Percentiles rank a stretch among this genome's conserved stretches.
These are phyloP conservation scores for Trichonephila clavipes DNA, from an alignment of 1,140 invertebrate species.

Conservation along the genomic window DNA sequence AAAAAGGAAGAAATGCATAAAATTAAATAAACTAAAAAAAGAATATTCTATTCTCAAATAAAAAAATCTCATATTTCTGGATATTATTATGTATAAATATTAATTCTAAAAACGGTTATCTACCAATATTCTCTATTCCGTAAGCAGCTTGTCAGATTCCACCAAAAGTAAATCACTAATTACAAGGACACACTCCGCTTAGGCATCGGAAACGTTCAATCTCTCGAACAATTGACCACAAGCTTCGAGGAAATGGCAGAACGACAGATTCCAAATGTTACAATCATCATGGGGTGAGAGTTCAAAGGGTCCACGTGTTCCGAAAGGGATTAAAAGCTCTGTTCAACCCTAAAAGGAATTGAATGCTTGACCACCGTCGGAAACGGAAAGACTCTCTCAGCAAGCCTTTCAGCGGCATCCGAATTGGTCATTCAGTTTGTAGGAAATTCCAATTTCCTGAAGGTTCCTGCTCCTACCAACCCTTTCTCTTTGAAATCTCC, in stretches of 20 bases:
- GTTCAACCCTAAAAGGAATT: background rate
- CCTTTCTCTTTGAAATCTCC: background rate
- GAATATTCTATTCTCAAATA: too few relatives aligned
- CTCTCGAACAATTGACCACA: slow-evolving; percentile 1
- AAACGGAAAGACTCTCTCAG: background rate
- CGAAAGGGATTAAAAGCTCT: background rate
- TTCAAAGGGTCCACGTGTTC: background rate
- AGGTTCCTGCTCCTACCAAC: background rate
- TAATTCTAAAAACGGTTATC: too few relatives aligned
- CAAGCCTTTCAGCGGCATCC: background rate
- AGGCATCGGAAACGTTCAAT: background rate
- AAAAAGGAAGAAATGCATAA: too few relatives aligned
- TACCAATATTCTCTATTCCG: too few relatives aligned
- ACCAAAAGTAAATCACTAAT: background rate
- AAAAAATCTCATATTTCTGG: too few relatives aligned
- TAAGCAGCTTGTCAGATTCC: too few relatives aligned
- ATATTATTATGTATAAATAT: too few relatives aligned
- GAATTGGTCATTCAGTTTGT: slow-evolving; percentile 36
- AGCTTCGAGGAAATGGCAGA: slow-evolving; percentile 1
- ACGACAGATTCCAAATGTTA: background rate
- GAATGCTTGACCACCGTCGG: background rate
- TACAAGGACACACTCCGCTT: background rate
- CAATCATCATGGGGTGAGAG: background rate
- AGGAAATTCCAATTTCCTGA: slow-evolving; percentile 52
- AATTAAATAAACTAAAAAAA: too few relatives aligned